phyloP scores from a whole-genome alignment of 2,888 invertebrate genomes.

The Andrena dorsata region DNA sequence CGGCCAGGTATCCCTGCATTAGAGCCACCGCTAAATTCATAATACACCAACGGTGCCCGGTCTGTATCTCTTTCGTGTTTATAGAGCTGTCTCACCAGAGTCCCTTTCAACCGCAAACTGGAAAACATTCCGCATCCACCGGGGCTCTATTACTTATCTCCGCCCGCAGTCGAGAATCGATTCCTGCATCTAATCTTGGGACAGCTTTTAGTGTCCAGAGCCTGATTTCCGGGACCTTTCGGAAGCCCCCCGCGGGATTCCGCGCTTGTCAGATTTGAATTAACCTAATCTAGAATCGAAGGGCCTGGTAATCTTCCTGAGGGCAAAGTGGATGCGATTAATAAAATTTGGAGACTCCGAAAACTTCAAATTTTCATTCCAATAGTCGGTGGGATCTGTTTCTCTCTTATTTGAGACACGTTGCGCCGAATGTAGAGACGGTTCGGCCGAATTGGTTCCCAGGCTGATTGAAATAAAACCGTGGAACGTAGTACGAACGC shows the following conservation, averaged over 20 bases:
- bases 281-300: too few relatives aligned
- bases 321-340: too few relatives aligned
- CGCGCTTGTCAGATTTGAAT: background rate
- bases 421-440: background rate
- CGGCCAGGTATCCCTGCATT: slow-evolving; percentile 71
- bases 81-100: slow-evolving; percentile 45
- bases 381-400: background rate
- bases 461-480: slow-evolving; percentile 39
- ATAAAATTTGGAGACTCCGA: too few relatives aligned
- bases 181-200: background rate
- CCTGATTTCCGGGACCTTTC: too few relatives aligned
- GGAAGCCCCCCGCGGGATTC: background rate
- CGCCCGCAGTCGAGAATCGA: background rate
- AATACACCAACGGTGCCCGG: slow-evolving; percentile 51
- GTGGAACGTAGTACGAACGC: slow-evolving; percentile 47
- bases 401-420: background rate
- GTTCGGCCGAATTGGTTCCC: slow-evolving; percentile 2
- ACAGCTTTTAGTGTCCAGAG: background rate
- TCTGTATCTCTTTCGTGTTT: slow-evolving; percentile 56
- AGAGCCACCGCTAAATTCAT: slow-evolving; percentile 71
- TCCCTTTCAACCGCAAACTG: slow-evolving; percentile 29
- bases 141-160: slow-evolving; percentile 3
- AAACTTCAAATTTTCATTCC: background rate
- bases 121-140: background rate
- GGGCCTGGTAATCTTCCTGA: background rate